Conservation (phyloP, 1,140 invertebrate genomes). For the Oreohelix idahoensis region DNA sequence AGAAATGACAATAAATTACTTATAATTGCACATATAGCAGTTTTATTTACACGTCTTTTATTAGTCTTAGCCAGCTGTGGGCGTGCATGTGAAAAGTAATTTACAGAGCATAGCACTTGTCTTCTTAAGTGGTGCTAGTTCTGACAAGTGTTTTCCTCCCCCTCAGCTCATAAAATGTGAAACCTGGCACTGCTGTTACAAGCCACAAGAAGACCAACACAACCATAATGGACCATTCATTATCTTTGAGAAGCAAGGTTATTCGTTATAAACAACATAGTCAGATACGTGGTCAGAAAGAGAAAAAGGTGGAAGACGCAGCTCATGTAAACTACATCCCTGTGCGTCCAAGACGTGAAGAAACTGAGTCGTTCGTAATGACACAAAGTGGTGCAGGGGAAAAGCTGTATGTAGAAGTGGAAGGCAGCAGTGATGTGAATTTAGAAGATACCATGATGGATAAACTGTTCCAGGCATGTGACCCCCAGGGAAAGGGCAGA, state of each 20-base stretch:
- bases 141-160: neutral
- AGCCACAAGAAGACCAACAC: neutral
- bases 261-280: neutral
- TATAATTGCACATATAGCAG: too few relatives aligned
- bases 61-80: too few relatives aligned
- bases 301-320: neutral
- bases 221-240: neutral
- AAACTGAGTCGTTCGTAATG: neutral
- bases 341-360: neutral
- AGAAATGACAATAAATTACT: too few relatives aligned
- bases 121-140: neutral
- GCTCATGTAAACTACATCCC: neutral
- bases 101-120: neutral
- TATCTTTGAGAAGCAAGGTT: too few relatives aligned
- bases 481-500: neutral
- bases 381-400: neutral
- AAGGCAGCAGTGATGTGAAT: neutral
- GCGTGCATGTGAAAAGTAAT: neutral
- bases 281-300: neutral
- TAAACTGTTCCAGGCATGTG: conserved; percentile 15
- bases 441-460: neutral
- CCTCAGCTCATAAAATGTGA: neutral
- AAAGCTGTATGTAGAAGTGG: neutral
- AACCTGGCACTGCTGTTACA: neutral
- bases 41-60: too few relatives aligned